These are phyloP conservation scores for Pelecanoides urinatrix DNA, from an alignment of 2,113 vertebrate genomes.

Conservation along the genomic window DNA sequence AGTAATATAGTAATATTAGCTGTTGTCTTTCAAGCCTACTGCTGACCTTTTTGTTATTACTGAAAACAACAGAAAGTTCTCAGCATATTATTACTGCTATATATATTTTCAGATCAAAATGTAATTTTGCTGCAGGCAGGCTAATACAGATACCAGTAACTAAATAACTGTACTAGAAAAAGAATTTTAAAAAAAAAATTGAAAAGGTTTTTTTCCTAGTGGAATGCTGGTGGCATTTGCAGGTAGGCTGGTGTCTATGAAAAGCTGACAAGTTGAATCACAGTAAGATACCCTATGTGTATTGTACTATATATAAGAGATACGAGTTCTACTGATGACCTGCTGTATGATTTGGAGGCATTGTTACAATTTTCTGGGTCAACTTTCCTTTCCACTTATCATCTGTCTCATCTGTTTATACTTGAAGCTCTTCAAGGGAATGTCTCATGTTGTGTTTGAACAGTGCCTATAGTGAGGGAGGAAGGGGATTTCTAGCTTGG, in stretches of 20 bases:
- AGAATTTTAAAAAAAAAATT: not conserved
- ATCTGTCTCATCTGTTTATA: conserved; percentile 29
- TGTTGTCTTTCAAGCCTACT: not conserved
- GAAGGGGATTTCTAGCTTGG: not conserved
- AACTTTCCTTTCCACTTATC: not conserved
- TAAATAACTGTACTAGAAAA: not conserved
- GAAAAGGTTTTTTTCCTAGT: not conserved
- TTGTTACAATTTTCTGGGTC: not conserved
- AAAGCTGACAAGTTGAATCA: not conserved
- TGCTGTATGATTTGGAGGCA: not conserved
- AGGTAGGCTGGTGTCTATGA: not conserved
- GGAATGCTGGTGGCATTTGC: not conserved
- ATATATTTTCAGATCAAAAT: not conserved
- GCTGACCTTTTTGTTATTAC: not conserved
- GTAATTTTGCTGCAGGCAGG: not conserved
- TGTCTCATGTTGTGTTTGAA: not conserved
- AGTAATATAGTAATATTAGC: not conserved
- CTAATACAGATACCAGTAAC: not conserved
- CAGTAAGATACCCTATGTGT: accelerated
- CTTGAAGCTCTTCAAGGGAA: not conserved
- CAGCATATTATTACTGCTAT: not conserved
- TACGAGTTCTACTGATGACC: not conserved
- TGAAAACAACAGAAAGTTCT: conserved; percentile 21
- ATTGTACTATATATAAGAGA: accelerated
- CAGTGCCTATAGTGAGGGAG: not conserved